Evolutionary conservation across 2,888 invertebrate genomes (phyloP).

Genomic region (Epinotia nisella): DNA sequence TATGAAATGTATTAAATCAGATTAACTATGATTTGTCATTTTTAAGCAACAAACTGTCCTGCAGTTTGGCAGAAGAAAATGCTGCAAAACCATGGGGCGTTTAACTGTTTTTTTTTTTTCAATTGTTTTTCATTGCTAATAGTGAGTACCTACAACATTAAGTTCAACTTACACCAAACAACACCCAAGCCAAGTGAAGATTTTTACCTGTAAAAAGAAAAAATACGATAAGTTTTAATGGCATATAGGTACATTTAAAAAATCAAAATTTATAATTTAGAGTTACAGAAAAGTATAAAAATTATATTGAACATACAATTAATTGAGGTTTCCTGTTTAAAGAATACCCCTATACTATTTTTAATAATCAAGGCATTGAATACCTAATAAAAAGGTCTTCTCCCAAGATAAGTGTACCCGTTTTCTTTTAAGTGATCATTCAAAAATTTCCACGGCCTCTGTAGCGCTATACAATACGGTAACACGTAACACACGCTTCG

Average conservation of each 20-base stretch:
- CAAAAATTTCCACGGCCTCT: neutral
- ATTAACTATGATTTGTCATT: neutral
- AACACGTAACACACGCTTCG: constrained; percentile 6
- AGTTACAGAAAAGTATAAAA: too few relatives aligned
- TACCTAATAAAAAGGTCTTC: neutral
- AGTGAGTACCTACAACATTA: neutral
- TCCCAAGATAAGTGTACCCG: neutral
- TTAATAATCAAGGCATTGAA: neutral
- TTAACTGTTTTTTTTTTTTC: too few relatives aligned
- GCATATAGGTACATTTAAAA: neutral
- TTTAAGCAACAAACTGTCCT: neutral
- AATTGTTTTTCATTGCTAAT: too few relatives aligned
- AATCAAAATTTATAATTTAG: neutral
- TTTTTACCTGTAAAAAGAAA: constrained; percentile 18
- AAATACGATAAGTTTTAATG: neutral
- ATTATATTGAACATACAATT: neutral
- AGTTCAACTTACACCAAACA: neutral
- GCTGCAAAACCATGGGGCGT: too few relatives aligned
- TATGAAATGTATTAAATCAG: neutral
- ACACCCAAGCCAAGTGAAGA: neutral
- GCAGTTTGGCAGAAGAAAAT: too few relatives aligned
- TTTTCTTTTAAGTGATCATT: neutral
- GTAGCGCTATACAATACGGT: neutral
- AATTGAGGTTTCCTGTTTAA: neutral
- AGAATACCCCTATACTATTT: neutral